Evolutionary conservation across 2,113 vertebrate species (phyloP).

Genomic region (Clupea harengus): DNA sequence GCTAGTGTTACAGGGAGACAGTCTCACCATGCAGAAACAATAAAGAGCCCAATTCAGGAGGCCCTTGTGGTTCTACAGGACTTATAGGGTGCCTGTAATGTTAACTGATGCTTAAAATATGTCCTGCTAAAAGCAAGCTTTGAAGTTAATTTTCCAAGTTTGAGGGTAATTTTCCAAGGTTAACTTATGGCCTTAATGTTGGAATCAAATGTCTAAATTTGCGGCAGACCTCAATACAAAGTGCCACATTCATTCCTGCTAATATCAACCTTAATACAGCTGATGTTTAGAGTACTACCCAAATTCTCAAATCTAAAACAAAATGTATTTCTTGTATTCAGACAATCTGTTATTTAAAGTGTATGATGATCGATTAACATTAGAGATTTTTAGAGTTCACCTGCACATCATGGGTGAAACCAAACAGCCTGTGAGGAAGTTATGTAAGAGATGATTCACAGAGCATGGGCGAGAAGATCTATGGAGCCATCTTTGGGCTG

Average conservation of each 20-base stretch:
- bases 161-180: too few species aligned
- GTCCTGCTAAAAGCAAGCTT: too few species aligned
- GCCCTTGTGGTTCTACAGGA: constrained; percentile 7
- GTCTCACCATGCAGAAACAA: constrained; percentile 1
- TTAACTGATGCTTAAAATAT: background rate
- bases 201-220: too few species aligned
- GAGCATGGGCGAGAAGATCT: background rate
- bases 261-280: too few species aligned
- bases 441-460: constrained; percentile 26
- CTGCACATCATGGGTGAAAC: background rate
- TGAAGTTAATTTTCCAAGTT: too few species aligned
- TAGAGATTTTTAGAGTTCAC: background rate
- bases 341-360: background rate
- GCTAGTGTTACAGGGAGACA: constrained; percentile 14
- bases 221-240: too few species aligned
- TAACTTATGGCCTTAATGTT: too few species aligned
- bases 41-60: constrained; percentile 2
- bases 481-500: background rate
- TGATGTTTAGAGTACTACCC: too few species aligned
- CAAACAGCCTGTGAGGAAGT: background rate
- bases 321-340: background rate
- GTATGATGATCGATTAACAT: background rate
- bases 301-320: background rate
- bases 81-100: background rate
- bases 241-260: too few species aligned